A percentile compares a stretch with the other conserved stretches of the same genome.
These are phyloP conservation scores for Tachysurus fulvidraco DNA, from an alignment of 2,113 vertebrate genomes.

Conservation along the genomic window DNA sequence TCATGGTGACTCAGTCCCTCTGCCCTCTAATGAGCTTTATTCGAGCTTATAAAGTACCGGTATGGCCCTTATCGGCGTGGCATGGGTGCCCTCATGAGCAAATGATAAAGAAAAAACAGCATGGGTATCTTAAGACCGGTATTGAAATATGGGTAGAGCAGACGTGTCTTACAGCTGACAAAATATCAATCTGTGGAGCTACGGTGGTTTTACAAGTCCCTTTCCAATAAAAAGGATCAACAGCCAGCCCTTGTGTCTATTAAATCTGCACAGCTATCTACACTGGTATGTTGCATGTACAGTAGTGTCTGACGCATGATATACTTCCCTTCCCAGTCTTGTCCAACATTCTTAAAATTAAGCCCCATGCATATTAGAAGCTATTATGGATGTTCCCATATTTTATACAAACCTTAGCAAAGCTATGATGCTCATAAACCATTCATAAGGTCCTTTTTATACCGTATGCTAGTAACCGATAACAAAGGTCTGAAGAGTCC, in stretches of 20 bases:
- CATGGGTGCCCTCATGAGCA: background rate
- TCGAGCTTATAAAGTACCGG: background rate
- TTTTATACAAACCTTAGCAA: background rate
- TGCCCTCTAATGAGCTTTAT: constrained; percentile 5
- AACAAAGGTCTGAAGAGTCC: constrained; percentile 20
- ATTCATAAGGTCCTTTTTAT: background rate
- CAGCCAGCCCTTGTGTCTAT: background rate
- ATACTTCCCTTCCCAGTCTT: background rate
- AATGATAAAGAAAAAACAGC: background rate
- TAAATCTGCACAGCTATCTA: background rate
- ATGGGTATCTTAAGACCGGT: background rate
- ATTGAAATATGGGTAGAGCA: background rate
- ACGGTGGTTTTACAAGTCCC: background rate
- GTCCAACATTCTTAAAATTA: background rate
- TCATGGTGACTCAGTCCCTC: background rate
- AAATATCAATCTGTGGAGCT: background rate
- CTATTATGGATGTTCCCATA: background rate
- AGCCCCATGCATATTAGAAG: background rate
- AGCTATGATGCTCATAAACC: constrained; percentile 24
- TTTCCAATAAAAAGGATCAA: background rate
- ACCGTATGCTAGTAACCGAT: constrained; percentile 6
- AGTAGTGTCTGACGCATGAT: background rate
- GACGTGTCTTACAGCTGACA: background rate
- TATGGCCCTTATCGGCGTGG: background rate
- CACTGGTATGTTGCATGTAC: background rate